Percentiles rank a stretch among this genome's conserved stretches.
Evolutionary conservation across 2,888 invertebrate genomes (phyloP).

Genomic region (Drosophila pegasa): DNA sequence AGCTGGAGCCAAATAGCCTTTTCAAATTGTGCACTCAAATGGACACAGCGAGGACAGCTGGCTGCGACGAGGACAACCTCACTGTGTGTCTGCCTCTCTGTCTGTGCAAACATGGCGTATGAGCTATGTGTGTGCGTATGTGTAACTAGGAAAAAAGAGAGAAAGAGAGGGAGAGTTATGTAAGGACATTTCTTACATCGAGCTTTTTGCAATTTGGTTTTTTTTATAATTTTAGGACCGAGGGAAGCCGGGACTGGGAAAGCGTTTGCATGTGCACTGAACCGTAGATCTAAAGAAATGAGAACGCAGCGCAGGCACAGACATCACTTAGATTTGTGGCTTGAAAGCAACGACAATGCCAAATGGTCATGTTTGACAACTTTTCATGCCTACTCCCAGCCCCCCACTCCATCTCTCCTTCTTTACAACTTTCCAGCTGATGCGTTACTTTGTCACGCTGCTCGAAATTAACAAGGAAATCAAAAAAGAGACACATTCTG

Average conservation of each 20-base stretch:
- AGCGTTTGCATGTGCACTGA: constrained; percentile 80
- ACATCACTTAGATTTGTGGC: constrained; percentile 73
- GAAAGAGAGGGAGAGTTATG: constrained; percentile 17
- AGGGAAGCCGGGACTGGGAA: constrained; percentile 1
- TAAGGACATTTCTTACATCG: constrained; percentile 56
- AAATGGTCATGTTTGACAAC: constrained; percentile 79
- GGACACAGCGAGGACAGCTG: constrained; percentile 67
- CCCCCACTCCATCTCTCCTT: neutral
- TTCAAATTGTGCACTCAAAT: constrained; percentile 79
- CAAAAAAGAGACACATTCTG: constrained; percentile 40
- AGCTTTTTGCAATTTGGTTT: constrained; percentile 40
- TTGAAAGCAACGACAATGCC: constrained; percentile 62
- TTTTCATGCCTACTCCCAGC: constrained; percentile 27
- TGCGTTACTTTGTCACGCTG: constrained; percentile 69
- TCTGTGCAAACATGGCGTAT: constrained; percentile 56
- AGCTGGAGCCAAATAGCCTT: constrained; percentile 72
- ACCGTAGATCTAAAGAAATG: constrained; percentile 80
- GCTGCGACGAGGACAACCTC: constrained; percentile 29
- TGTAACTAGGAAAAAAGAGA: neutral
- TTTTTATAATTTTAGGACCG: constrained; percentile 20
- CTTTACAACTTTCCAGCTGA: constrained; percentile 27
- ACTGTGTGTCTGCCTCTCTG: constrained; percentile 12
- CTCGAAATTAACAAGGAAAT: constrained; percentile 57
- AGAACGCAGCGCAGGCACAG: constrained; percentile 53
- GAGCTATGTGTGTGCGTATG: constrained; percentile 52